Base-by-base conservation (phyloP, 2,888 invertebrate species). In the Pandemis corylana region DNA sequence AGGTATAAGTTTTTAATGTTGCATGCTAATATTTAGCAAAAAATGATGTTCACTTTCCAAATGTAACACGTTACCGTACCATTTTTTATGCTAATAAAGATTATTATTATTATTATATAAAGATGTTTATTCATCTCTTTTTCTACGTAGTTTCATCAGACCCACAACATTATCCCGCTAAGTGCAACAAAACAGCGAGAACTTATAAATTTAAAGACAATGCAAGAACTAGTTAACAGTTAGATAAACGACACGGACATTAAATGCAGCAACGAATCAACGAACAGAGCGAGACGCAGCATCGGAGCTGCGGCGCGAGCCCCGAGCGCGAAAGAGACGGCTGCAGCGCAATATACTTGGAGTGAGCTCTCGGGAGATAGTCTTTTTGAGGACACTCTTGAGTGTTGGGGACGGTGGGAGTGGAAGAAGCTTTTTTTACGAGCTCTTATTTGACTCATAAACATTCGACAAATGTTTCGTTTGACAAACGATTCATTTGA, bases 381-480 rank as follows among this genome's bases (percentile, higher is more conserved):
- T 71, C 75, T 75, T 75, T 75, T 75, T 71, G 75, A 75, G 70
- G 75, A 75, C 75, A 67, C 71, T 75, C 74, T 74, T 74, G 74
- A 70, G 74, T 75, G 70, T 67, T 75, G 28, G 5, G 70, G n/a
- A 62, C 41, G 15, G 46, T 56, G 62, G 44, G 7, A 0, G 15
- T 71, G 56, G 63, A 74, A 13, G 7, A 2, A 41, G 15, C 0
- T 71, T 56, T 44, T 20, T 42, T 59, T 44, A 2, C 4, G 42
- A 42, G 6, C 6, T 36, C 10, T 28, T 13, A 9, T n/a, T 15
- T 15, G 56, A 1, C 1, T 20, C 20, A 20, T 20, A 20, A 20
- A 20, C 20, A 1, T 20, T 20, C 20, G 20, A 20, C 20, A 20
- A 20, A 20, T 20, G 20, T 20, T 20, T 20, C 20, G 20, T 20